phyloP scores from a whole-genome alignment of 2,888 invertebrate species.

The Vannuccia rotundouncinata region DNA sequence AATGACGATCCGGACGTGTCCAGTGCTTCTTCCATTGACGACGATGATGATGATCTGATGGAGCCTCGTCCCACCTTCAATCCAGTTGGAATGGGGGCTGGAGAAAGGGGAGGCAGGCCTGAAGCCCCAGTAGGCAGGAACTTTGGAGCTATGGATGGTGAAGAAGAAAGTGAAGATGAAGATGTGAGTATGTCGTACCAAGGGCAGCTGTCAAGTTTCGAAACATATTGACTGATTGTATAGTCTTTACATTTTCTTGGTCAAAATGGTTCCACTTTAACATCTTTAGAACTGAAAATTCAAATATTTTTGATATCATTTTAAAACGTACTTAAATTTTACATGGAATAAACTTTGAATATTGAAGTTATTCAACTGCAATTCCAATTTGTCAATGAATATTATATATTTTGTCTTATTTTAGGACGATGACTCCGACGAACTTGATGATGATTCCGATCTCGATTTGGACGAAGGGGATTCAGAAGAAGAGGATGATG shows the following conservation, averaged over 20 bases:
- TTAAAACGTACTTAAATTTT: neutral
- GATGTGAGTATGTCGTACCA: too few species aligned
- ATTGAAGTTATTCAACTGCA: neutral
- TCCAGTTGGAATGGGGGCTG: neutral
- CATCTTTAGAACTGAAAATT: too few species aligned
- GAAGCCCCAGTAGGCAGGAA: neutral
- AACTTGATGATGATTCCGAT: neutral
- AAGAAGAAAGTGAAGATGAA: neutral
- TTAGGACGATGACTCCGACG: neutral
- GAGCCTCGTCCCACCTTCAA: neutral
- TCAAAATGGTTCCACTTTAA: too few species aligned
- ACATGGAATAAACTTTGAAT: neutral
- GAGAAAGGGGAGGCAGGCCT: neutral
- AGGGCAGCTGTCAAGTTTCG: too few species aligned
- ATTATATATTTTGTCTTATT: neutral
- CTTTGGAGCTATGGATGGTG: constrained; percentile 1
- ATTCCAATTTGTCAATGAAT: too few species aligned
- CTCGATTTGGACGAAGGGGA: neutral
- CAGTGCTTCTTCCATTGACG: neutral
- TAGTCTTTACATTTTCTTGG: too few species aligned
- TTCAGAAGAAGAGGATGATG: neutral
- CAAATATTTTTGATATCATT: neutral
- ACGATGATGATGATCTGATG: neutral
- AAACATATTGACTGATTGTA: neutral
- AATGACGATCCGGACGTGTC: neutral